Percentiles rank a stretch among this genome's conserved stretches.
These are phyloP conservation scores for Sipha maydis DNA, from an alignment of 2,888 invertebrate species.

Conservation along the genomic window DNA sequence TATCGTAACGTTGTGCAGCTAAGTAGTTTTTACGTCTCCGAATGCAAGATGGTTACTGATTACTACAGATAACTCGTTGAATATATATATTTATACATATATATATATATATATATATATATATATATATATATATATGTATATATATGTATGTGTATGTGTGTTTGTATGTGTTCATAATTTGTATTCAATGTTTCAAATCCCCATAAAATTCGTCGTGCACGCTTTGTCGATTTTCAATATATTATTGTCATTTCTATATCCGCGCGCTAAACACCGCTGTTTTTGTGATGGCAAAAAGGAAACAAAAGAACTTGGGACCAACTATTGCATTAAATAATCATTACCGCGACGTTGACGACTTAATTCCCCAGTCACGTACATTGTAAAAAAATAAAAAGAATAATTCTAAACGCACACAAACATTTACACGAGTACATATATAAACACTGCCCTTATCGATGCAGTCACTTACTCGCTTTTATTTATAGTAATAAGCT, in stretches of 20 bases:
- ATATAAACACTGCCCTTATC: neutral
- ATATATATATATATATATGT: neutral
- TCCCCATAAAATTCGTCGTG: slow-evolving; percentile 1
- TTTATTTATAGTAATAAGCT: too few species aligned
- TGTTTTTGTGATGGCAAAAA: neutral
- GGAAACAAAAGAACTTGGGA: neutral
- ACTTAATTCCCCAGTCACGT: slow-evolving; percentile 55
- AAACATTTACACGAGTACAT: neutral
- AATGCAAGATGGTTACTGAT: too few species aligned
- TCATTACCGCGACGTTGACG: slow-evolving; percentile 33
- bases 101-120: neutral
- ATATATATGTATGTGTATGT: neutral
- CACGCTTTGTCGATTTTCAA: slow-evolving; percentile 23
- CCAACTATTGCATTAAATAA: slow-evolving; percentile 2
- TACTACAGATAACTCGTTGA: too few species aligned
- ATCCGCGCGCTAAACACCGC: neutral
- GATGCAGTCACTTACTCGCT: too few species aligned
- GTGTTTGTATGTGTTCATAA: neutral
- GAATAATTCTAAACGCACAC: neutral
- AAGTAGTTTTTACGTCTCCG: too few species aligned
- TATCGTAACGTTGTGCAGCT: too few species aligned
- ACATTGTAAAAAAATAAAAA: neutral
- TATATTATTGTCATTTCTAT: neutral
- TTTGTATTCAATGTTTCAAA: neutral
- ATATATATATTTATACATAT: neutral